Evolutionary conservation across 2,113 vertebrate species (phyloP).

Genomic region (Origma solitaria): DNA sequence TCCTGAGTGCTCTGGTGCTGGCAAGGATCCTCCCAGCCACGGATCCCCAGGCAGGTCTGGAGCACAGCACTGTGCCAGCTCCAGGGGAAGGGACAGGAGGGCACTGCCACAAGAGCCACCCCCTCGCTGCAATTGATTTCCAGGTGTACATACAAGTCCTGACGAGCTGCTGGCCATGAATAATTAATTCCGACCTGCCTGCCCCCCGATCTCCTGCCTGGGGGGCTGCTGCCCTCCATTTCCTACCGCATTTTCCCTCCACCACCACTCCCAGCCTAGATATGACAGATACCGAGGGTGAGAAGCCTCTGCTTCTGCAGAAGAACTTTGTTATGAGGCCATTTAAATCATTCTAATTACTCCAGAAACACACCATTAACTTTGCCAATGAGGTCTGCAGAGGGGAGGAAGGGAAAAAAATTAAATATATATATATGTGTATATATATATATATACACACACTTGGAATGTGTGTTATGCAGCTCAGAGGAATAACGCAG

Average conservation of each 20-base stretch:
- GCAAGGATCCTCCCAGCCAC: neutral
- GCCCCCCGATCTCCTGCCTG: neutral
- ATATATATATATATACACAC: neutral
- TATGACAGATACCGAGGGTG: neutral
- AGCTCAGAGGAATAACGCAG: neutral
- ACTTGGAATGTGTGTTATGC: neutral
- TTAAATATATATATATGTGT: neutral
- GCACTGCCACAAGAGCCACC: accelerated
- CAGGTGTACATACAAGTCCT: neutral
- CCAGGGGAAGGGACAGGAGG: neutral
- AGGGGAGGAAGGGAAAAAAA: slow-evolving; percentile 18
- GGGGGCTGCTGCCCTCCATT: neutral
- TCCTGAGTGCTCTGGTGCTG: neutral
- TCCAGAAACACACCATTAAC: slow-evolving; percentile 73
- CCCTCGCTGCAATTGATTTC: accelerated
- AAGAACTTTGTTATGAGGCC: slow-evolving; percentile 62
- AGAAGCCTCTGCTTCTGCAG: slow-evolving; percentile 1
- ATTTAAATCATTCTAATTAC: slow-evolving; percentile 73
- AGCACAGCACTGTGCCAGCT: accelerated
- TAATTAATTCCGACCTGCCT: neutral
- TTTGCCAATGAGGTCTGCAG: slow-evolving; percentile 63
- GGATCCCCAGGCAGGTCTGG: accelerated
- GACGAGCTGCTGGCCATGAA: neutral
- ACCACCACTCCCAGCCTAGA: neutral
- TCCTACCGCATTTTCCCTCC: neutral